A percentile compares a stretch with the other conserved stretches of the same genome.
phyloP scores from a whole-genome alignment of 2,113 vertebrate genomes.

The Nesoenas mayeri region DNA sequence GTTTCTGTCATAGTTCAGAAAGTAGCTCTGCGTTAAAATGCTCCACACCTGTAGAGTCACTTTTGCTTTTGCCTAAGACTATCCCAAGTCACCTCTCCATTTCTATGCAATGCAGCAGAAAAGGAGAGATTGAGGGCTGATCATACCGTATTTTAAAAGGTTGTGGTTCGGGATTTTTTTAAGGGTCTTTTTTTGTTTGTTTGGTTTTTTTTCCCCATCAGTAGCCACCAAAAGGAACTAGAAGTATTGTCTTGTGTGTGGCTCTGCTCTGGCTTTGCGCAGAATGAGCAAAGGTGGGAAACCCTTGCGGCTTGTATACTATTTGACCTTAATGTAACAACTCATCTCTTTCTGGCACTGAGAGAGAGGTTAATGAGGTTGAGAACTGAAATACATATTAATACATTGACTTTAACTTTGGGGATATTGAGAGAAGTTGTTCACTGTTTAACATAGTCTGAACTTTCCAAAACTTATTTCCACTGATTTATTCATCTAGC shows the following conservation, averaged over 20 bases:
- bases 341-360: not conserved
- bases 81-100: not conserved
- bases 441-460: not conserved
- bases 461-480: constrained; percentile 6
- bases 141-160: not conserved
- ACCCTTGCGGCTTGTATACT: accelerated
- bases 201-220: not conserved
- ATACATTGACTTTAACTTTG: not conserved
- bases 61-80: not conserved
- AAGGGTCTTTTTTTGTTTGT: not conserved
- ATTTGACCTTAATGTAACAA: not conserved
- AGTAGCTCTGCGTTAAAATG: not conserved
- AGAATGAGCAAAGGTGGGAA: not conserved
- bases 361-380: not conserved
- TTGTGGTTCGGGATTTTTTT: too few species aligned
- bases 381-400: not conserved
- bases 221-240: not conserved
- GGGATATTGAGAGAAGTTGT: not conserved
- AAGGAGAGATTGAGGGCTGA: not conserved
- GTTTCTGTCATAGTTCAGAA: not conserved
- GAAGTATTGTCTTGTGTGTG: accelerated
- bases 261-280: not conserved
- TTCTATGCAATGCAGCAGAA: not conserved
- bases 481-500: constrained; percentile 8
- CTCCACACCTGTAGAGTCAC: not conserved